These are phyloP conservation scores for Neogale vison DNA, from an alignment of 2,113 vertebrate species.

Conservation along the genomic window DNA sequence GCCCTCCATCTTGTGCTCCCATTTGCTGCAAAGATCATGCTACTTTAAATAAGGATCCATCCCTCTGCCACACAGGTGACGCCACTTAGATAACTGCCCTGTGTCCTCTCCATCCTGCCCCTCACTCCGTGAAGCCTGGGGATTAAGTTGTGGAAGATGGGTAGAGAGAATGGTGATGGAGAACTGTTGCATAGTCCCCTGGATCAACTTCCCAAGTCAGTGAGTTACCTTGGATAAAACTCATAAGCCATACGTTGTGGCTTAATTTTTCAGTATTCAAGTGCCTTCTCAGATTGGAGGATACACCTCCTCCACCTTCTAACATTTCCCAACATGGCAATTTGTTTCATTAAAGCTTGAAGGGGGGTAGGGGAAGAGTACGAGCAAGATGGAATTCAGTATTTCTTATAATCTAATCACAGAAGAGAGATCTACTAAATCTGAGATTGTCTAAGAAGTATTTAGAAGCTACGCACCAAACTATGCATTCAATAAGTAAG, in stretches of 20 bases:
- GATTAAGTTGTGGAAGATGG: background rate
- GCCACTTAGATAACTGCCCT: background rate
- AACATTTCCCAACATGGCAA: background rate
- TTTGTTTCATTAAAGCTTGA: background rate
- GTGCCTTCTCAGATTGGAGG: background rate
- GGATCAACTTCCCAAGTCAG: background rate
- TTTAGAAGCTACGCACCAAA: background rate
- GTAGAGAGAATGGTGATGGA: background rate
- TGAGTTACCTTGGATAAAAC: background rate
- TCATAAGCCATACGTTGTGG: background rate
- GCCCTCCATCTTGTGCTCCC: background rate
- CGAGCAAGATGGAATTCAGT: background rate
- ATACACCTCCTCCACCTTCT: background rate
- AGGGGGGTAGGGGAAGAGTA: background rate
- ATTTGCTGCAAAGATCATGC: background rate
- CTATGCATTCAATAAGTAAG: background rate
- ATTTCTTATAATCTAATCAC: background rate
- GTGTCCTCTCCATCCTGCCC: background rate
- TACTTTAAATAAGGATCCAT: background rate
- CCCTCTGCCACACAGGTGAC: background rate
- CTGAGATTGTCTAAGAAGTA: background rate
- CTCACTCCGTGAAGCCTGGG: background rate
- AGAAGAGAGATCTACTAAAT: background rate
- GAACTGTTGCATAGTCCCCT: background rate
- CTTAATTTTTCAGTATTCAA: background rate